Evolutionary conservation across 2,113 vertebrate species (phyloP), one percentile per base, ranked within the genome.

Genomic region (Pseudolaguvia tuberculata): DNA sequence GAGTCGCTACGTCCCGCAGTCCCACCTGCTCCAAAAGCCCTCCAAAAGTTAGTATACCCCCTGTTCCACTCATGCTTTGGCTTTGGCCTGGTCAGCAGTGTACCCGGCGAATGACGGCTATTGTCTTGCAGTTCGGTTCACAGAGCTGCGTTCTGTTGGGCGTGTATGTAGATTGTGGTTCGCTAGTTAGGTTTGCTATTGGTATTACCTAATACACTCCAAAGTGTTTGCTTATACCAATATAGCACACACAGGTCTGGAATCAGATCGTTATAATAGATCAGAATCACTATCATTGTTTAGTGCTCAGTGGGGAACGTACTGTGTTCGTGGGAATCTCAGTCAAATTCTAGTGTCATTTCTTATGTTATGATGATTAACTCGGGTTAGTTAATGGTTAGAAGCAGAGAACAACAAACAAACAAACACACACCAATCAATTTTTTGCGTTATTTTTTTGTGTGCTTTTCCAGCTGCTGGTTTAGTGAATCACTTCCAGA

Each of bases 41-140:
- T 85, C 85, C 50, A 91, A 88, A 91, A 93, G 93, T 94, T 88
- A 91, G 93, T 92, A 86, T 42, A 12, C 66, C 63, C 53, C 70
- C 79, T 62, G 13, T 67, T 70, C 10, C 72, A 25, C 47, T 55
- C 53, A 25, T 55, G 47, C 1, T 27, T 18, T 50, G 20, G 47
- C 1, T 27, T 18, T 50, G 20, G 63, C 14, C 63, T 25, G 45
- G 15, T 23, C 42, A 14, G 20, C 6, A 20, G 0, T 23, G 55
- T 3, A 17, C 14, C 3, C 14, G 12, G 55, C 23, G 10, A n/a
- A 21, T 1, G 18, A 61, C 15, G 3, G 17, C 18, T 11, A 2
- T 10, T 9, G 29, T 39, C 6, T 31, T 2, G 4, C 59, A 12
- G 20, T 42, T 14, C 18, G 5, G 35, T 13, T 42, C 10, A 13